Percentiles rank a stretch among this genome's conserved stretches.
Conservation (phyloP, 1,140 invertebrate genomes). For the Aricia agestis region DNA sequence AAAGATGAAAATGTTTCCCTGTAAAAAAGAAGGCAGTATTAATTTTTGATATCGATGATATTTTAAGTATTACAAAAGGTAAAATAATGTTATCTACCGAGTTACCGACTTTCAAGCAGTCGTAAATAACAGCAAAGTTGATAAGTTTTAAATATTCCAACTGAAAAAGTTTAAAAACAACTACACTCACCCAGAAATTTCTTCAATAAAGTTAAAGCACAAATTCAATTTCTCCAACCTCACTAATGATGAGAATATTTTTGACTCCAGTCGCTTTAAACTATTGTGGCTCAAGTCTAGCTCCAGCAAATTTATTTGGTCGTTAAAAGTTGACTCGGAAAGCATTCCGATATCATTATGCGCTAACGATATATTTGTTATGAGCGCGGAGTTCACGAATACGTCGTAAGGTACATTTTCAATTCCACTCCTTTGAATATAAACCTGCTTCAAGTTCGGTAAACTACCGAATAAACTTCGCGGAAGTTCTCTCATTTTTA, state of each 20-base stretch:
- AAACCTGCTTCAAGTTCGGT: constrained; percentile 71
- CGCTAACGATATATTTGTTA: constrained; percentile 77
- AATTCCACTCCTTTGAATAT: constrained; percentile 71
- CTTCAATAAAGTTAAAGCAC: constrained; percentile 72
- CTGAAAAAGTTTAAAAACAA: background rate
- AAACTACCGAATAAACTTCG: constrained; percentile 76
- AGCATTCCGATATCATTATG: constrained; percentile 76
- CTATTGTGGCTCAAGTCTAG: constrained; percentile 78
- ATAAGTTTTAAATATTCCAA: background rate
- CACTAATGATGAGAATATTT: constrained; percentile 71
- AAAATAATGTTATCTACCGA: background rate
- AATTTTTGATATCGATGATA: background rate
- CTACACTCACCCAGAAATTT: constrained; percentile 71
- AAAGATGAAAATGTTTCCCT: constrained; percentile 61
- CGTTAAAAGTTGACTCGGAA: constrained; percentile 76
- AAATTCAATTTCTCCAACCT: constrained; percentile 76
- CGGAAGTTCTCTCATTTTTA: constrained; percentile 75
- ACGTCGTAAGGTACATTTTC: constrained; percentile 76
- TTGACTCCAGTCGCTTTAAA: constrained; percentile 72
- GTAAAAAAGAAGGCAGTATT: constrained; percentile 35
- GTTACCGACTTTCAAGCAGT: background rate
- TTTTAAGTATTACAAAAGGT: no score
- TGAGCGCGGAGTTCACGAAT: constrained; percentile 74
- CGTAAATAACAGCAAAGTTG: background rate
- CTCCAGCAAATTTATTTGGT: constrained; percentile 74